A percentile compares a stretch with the other conserved stretches of the same genome.
phyloP scores from a whole-genome alignment of 2,888 invertebrate species.

The Caenorhabditis wallacei region DNA sequence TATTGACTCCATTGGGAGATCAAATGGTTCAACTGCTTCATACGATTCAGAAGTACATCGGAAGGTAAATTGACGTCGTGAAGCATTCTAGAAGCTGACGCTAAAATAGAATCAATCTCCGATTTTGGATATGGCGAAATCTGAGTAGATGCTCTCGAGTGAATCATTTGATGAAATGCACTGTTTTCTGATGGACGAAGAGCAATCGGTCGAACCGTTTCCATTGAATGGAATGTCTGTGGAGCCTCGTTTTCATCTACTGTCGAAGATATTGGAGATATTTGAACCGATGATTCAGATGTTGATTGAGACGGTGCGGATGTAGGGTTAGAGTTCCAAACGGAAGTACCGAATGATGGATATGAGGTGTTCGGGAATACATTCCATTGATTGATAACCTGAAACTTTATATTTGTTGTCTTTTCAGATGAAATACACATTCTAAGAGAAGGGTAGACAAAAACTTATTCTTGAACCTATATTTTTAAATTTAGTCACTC shows the following conservation, averaged over 20 bases:
- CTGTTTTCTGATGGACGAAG: constrained; percentile 24
- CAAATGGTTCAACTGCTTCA: constrained; percentile 14
- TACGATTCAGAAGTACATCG: constrained; percentile 16
- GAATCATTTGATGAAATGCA: constrained; percentile 20
- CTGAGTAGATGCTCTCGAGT: background rate
- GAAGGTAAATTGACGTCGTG: background rate
- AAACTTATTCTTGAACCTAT: too few relatives aligned
- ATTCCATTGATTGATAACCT: background rate
- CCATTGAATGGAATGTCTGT: background rate
- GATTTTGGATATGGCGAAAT: constrained; percentile 1
- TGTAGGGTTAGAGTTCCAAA: background rate
- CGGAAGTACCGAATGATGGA: background rate
- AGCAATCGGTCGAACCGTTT: constrained; percentile 20
- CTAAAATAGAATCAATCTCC: constrained; percentile 8
- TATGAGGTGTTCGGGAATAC: background rate
- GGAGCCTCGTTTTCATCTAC: constrained; percentile 41
- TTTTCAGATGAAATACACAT: too few relatives aligned
- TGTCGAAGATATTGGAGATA: constrained; percentile 12
- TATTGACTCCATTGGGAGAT: constrained; percentile 29
- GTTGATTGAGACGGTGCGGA: background rate
- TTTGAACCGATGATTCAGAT: background rate
- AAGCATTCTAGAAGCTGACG: background rate
- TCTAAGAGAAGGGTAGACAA: too few relatives aligned
- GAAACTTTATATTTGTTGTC: too few relatives aligned
- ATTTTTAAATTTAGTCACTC: background rate